Percentiles rank a stretch among this genome's conserved stretches.
Conservation (phyloP, 2,113 vertebrate genomes). For the Neolamprologus toae region DNA sequence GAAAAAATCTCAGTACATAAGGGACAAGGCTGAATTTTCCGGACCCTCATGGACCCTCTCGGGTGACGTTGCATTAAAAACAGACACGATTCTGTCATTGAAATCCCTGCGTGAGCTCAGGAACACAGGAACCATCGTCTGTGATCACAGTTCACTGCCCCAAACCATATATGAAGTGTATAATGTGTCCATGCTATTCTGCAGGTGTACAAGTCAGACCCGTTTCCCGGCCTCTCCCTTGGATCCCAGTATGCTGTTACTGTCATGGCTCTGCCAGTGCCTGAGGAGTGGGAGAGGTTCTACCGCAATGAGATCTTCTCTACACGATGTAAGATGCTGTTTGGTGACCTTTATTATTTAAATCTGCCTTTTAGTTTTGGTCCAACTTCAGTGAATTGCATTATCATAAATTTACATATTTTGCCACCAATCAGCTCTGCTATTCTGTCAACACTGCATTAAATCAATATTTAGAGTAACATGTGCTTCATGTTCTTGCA, state of each 20-base stretch:
- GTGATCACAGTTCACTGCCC: not conserved
- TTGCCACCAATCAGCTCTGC: not conserved
- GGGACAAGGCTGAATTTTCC: not conserved
- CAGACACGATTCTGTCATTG: not conserved
- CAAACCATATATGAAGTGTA: not conserved
- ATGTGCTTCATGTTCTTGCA: conserved; percentile 13
- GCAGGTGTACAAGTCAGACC: conserved; percentile 71
- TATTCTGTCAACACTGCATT: not conserved
- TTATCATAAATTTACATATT: not conserved
- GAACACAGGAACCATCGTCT: not conserved
- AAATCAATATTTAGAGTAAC: not conserved
- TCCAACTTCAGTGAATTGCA: not conserved
- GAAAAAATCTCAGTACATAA: not conserved
- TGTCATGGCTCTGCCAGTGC: conserved; percentile 72
- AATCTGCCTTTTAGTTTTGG: not conserved
- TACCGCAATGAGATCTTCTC: conserved; percentile 53
- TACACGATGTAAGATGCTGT: conserved; percentile 57
- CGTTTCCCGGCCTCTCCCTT: conserved; percentile 56
- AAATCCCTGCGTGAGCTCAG: not conserved
- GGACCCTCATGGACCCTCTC: not conserved
- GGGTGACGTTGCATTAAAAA: not conserved
- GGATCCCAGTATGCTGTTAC: conserved; percentile 63
- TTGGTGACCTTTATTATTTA: not conserved
- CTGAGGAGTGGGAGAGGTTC: conserved; percentile 69
- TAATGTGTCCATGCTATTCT: not conserved